Conservation (phyloP, 1,140 invertebrate species). For the Musca domestica region DNA sequence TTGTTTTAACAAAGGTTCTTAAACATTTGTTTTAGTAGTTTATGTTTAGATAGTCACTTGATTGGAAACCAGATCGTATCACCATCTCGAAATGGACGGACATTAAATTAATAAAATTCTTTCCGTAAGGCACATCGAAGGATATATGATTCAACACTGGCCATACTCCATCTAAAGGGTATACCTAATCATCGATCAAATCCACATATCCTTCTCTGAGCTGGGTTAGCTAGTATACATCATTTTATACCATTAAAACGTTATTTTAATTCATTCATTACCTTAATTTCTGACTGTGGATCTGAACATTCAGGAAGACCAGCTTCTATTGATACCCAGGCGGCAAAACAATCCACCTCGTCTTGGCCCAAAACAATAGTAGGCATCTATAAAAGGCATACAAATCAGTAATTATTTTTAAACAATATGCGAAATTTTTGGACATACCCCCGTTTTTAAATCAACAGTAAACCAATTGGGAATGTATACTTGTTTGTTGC, state of each 20-base stretch:
- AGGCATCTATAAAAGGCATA: conserved; percentile 71
- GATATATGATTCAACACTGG: too few relatives aligned
- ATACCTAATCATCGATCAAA: too few relatives aligned
- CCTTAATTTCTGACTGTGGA: conserved; percentile 77
- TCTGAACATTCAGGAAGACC: conserved; percentile 68
- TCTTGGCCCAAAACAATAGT: conserved; percentile 96
- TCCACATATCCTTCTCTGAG: too few relatives aligned
- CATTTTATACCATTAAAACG: not conserved
- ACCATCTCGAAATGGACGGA: too few relatives aligned
- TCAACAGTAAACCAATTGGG: conserved; percentile 99
- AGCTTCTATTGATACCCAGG: conserved; percentile 97
- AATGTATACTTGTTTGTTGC: conserved; percentile 92
- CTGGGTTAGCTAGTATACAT: too few relatives aligned
- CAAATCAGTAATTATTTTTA: conserved; percentile 7
- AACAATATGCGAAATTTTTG: not conserved
- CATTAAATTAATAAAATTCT: too few relatives aligned
- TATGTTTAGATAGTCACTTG: too few relatives aligned
- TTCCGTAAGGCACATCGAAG: too few relatives aligned
- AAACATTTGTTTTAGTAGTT: not conserved
- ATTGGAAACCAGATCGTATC: too few relatives aligned
- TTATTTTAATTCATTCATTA: conserved; percentile 26
- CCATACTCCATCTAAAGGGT: too few relatives aligned
- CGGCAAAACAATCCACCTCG: conserved; percentile 96
- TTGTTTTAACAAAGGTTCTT: not conserved
- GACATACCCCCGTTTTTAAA: conserved; percentile 89